These are phyloP conservation scores for Protomyctophum bolini DNA, from an alignment of 2,113 vertebrate species.

Conservation along the genomic window DNA sequence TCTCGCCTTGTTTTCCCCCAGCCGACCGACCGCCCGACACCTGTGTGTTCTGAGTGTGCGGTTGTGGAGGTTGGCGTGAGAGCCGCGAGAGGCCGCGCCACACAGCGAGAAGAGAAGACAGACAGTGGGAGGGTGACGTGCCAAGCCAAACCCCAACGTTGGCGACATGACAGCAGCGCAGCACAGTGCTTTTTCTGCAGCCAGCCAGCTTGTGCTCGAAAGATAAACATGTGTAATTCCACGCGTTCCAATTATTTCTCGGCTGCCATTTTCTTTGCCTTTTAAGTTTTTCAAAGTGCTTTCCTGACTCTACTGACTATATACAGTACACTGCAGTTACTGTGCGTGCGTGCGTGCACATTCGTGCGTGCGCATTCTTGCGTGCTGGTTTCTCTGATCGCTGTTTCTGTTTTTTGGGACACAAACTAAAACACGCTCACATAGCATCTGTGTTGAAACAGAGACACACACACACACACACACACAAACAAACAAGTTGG, in stretches of 20 bases:
- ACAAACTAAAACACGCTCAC: background rate
- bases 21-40: conserved; percentile 44
- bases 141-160: conserved; percentile 55
- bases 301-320: too few relatives aligned
- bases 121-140: conserved; percentile 6
- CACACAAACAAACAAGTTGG: background rate
- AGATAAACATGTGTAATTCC: conserved; percentile 42
- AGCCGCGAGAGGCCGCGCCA: conserved; percentile 49
- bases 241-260: conserved; percentile 6
- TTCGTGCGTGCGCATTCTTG: too few relatives aligned
- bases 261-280: conserved; percentile 34
- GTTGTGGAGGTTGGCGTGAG: conserved; percentile 32
- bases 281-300: conserved; percentile 7
- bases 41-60: conserved; percentile 52
- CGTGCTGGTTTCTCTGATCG: too few relatives aligned
- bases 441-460: background rate
- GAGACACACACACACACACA: background rate
- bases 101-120: conserved; percentile 54
- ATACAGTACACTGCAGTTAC: too few relatives aligned
- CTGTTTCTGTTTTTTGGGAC: background rate
- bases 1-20: conserved; percentile 24
- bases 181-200: conserved; percentile 36
- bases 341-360: too few relatives aligned
- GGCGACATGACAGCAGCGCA: conserved; percentile 30
- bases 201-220: conserved; percentile 36